A percentile compares a stretch with the other conserved stretches of the same genome.
Evolutionary conservation across 1,140 invertebrate species (phyloP).

Genomic region (Atopsyche davidsoni): DNA sequence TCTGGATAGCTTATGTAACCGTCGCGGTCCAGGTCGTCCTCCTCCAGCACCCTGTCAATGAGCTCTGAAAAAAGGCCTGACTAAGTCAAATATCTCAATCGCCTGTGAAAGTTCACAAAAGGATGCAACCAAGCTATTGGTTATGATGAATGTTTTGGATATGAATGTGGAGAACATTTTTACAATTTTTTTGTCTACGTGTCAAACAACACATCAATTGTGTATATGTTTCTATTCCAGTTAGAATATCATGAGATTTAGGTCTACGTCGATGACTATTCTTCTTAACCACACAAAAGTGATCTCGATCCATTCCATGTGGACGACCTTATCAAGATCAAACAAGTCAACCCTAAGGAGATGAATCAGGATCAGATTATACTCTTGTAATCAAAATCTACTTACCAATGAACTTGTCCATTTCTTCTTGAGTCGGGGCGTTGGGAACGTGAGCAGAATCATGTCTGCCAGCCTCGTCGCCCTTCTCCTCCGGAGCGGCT

Average conservation of each 20-base stretch:
- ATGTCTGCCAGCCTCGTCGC: conserved; percentile 35
- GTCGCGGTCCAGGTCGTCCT: conserved; percentile 74
- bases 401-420: conserved; percentile 48
- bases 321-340: too few relatives aligned
- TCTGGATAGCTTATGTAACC: conserved; percentile 78
- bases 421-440: conserved; percentile 38
- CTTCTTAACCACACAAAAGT: too few relatives aligned
- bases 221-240: too few relatives aligned
- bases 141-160: not conserved
- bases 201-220: too few relatives aligned
- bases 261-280: too few relatives aligned
- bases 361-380: too few relatives aligned
- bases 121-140: too few relatives aligned
- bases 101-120: conserved; percentile 6
- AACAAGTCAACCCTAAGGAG: too few relatives aligned
- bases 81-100: too few relatives aligned
- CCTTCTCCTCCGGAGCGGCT: conserved; percentile 35
- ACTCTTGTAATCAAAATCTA: too few relatives aligned
- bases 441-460: conserved; percentile 22
- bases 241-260: too few relatives aligned
- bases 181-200: not conserved
- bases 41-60: conserved; percentile 69
- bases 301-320: too few relatives aligned
- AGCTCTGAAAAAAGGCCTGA: conserved; percentile 53
- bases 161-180: not conserved